Base-by-base conservation (phyloP, 2,888 invertebrate species). In the Anorthoa munda region DNA sequence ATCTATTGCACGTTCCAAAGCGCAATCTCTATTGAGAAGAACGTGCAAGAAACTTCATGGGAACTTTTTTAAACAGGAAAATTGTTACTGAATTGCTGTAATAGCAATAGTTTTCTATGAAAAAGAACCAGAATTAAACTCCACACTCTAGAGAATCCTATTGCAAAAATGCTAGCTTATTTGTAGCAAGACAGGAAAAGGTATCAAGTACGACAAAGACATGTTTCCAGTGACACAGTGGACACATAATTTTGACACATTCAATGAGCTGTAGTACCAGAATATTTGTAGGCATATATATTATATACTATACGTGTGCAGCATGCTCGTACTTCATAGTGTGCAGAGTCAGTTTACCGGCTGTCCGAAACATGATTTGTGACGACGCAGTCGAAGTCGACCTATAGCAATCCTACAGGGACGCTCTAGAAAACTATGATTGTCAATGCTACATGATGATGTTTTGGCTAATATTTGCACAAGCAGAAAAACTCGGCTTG, bases 161-260 rank as follows among this genome's bases (percentile, higher is more conserved):
- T 17, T 13, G 11, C 13, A 65, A 18, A 26, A 31, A 48, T 18
- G 17, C 3, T 13, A 46, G 17, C 12, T 50, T 21, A 1, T 12
- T 13, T 46, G 5, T 12, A 65, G 15, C 15, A 46, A 45, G 1
- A 31, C 11, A 31, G 18, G 12, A n/a, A 48, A 70, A 55, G 21
- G 4, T 31, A 53, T 23, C 55, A 31, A 18, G 4, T 56, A 3
- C 23, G 21, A 71, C 46, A 31, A 56, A 39, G 12, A n/a, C 4
- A n/a, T n/a, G 18, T 26, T 31, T 15, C 11, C 15, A 64, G 17
- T n/a, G 26, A 26, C 48, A 15, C n/a, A 31, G 26, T 58, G 13
- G 17, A 46, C 17, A 66, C 71, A 15, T 45, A 66, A 66, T 66
- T 21, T n/a, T n/a, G n/a, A n/a, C n/a, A n/a, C 11, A 50, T 18